phyloP scores from a whole-genome alignment of 2,888 invertebrate genomes.

The Chironomus tentans region DNA sequence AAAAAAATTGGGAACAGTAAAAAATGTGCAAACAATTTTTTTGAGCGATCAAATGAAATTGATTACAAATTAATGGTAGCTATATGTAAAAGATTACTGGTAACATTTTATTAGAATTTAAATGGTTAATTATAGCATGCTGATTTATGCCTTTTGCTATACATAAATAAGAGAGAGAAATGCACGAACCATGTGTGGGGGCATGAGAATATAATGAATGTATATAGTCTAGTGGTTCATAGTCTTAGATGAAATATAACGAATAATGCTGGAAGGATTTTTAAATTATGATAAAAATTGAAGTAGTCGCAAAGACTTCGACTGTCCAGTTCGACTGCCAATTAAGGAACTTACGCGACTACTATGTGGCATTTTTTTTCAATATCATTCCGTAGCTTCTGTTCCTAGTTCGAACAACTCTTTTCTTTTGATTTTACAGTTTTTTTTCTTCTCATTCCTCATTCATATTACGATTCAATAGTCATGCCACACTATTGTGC shows the following conservation, averaged over 20 bases:
- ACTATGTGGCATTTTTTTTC: neutral
- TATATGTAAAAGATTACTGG: neutral
- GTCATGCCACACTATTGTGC: neutral
- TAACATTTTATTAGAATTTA: slow-evolving; percentile 14
- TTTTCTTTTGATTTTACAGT: neutral
- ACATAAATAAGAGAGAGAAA: neutral
- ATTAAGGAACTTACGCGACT: neutral
- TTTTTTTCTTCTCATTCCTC: neutral
- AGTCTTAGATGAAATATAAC: too few relatives aligned
- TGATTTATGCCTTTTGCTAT: slow-evolving; percentile 1
- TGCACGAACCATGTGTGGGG: slow-evolving; percentile 12
- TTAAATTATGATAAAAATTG: neutral
- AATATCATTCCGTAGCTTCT: too few relatives aligned
- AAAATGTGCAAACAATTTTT: neutral
- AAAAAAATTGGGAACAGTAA: neutral
- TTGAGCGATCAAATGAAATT: slow-evolving; percentile 6
- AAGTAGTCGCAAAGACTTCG: neutral
- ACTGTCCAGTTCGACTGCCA: neutral
- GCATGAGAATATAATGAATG: neutral
- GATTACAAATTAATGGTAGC: slow-evolving; percentile 14
- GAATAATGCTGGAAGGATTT: neutral
- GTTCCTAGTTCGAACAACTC: too few relatives aligned
- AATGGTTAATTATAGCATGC: slow-evolving; percentile 23
- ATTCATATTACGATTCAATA: too few relatives aligned
- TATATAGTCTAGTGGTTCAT: neutral